Conservation (phyloP, 2,113 vertebrate species). For the Melospiza melodia region DNA sequence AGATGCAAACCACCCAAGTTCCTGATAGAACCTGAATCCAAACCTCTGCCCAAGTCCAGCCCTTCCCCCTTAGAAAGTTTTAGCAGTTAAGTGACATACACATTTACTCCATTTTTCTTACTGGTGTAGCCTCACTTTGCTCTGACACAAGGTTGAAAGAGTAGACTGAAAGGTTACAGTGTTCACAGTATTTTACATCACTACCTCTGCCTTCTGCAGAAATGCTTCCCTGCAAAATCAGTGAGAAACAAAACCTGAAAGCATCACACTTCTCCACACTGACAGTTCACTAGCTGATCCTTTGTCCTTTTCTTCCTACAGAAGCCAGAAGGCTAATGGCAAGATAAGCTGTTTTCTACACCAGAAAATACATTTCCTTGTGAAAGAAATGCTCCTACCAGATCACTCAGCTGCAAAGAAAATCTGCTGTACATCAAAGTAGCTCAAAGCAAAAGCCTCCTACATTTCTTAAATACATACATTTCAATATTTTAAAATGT, state of each 20-base stretch:
- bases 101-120: fast-evolving
- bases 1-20: not conserved
- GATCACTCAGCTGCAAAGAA: not conserved
- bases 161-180: not conserved
- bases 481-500: not conserved
- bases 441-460: not conserved
- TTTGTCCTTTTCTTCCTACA: not conserved
- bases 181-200: not conserved
- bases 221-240: not conserved
- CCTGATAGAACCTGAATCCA: fast-evolving
- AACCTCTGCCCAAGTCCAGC: not conserved
- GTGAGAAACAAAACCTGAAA: not conserved
- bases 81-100: not conserved
- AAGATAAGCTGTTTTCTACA: not conserved
- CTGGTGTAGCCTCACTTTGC: not conserved
- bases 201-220: not conserved
- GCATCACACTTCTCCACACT: not conserved
- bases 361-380: not conserved
- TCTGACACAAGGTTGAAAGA: not conserved
- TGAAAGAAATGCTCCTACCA: not conserved
- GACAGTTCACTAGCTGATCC: not conserved
- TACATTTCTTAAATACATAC: not conserved
- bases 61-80: not conserved
- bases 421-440: not conserved
- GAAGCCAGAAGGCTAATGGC: not conserved